Base-by-base conservation (phyloP, 2,113 vertebrate genomes). In the Castor canadensis region DNA sequence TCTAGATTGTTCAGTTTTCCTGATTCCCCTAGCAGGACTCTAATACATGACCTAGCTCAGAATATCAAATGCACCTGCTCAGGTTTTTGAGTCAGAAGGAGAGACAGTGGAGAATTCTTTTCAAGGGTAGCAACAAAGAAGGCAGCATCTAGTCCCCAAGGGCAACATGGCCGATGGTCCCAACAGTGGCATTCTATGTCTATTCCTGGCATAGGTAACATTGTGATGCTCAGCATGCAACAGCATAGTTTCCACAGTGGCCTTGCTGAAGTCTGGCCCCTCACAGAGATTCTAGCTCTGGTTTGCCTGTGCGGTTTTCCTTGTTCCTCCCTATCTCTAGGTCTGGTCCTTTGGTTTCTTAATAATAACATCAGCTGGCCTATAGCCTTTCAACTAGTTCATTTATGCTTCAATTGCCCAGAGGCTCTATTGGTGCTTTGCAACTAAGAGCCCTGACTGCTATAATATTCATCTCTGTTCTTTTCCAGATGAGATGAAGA, bases 341-440 rank as follows among this genome's bases (percentile, higher is more conserved):
- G 6, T 66, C 60, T 54, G 26, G 11, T 58, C 72, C 69, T 87
- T 54, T 2, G 35, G 54, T 26, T 93, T 89, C 73, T 82, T 84
- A 38, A 69, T 79, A 80, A 84, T 52, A 28, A 73, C 69, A 45
- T 40, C 45, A 95, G 35, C 35, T 56, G 67, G 35, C 69, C 56
- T 86, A 54, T 13, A 56, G 43, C 54, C 49, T 60, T 88, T 77
- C 66, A 28, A 9, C 16, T 22, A 43, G 47, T 81, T 85, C 30
- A 54, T 76, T 95, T 94, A 49, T 94, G 15, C n/a, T 83, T 77
- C 86, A 82, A 9, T 58, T 85, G 60, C 72, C 76, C 81, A 38
- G 72, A 76, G 40, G 32, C 81, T 88, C 54, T 79, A 67, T 90
- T 92, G 89, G 43, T 73, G 93, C 93, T 93, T 73, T 88, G 54